Percentiles rank a stretch among this genome's conserved stretches.
These are phyloP conservation scores for Baccha elongata DNA, from an alignment of 2,888 invertebrate species.

Conservation along the genomic window DNA sequence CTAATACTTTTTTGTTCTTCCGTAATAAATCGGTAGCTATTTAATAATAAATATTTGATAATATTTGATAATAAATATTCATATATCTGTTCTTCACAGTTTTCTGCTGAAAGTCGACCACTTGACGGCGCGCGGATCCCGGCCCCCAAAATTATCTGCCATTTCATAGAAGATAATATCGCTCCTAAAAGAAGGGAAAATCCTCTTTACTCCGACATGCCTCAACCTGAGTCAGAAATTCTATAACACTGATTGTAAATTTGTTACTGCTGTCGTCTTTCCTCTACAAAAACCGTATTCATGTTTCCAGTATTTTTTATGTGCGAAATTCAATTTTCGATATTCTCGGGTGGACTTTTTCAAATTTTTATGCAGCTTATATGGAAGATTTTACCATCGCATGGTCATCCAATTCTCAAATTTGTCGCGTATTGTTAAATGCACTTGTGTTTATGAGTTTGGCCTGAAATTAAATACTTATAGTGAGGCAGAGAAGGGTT, in stretches of 20 bases:
- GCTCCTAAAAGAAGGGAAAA: slow-evolving; percentile 93
- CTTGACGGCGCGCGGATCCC: too few relatives aligned
- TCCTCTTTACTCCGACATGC: slow-evolving; percentile 90
- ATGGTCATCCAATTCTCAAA: slow-evolving; percentile 98
- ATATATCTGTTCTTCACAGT: too few relatives aligned
- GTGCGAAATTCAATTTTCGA: slow-evolving; percentile 95
- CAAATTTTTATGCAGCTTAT: slow-evolving; percentile 89
- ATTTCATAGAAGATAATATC: slow-evolving; percentile 74
- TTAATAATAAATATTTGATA: too few relatives aligned
- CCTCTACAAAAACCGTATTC: slow-evolving; percentile 93
- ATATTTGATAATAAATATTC: too few relatives aligned
- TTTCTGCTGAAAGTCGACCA: too few relatives aligned
- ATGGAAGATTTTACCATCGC: slow-evolving; percentile 96
- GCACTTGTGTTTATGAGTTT: slow-evolving; percentile 77
- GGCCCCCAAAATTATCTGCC: too few relatives aligned
- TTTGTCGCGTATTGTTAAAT: slow-evolving; percentile 80
- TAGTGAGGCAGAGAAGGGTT: too few relatives aligned
- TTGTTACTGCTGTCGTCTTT: slow-evolving; percentile 92
- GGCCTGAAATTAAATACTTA: slow-evolving; percentile 74
- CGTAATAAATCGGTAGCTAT: too few relatives aligned
- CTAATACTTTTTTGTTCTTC: too few relatives aligned
- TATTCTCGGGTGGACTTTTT: slow-evolving; percentile 91
- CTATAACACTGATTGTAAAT: slow-evolving; percentile 92
- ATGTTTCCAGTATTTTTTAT: slow-evolving; percentile 96
- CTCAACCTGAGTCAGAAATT: slow-evolving; percentile 90